phyloP scores from a whole-genome alignment of 2,888 invertebrate species.

The Ernsta delagoae region DNA sequence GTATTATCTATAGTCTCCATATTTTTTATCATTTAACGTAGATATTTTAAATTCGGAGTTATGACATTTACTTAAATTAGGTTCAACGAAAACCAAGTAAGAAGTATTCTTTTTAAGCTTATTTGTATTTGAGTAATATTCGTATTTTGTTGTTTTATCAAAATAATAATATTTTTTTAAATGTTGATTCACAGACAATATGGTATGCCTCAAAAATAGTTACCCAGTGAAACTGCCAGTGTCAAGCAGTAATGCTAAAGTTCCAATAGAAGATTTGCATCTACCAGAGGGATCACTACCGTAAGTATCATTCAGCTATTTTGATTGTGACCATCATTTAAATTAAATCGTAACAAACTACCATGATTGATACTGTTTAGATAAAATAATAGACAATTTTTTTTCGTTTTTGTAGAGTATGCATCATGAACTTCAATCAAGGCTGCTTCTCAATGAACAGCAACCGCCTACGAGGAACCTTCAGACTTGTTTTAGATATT shows the following conservation, averaged over 20 bases:
- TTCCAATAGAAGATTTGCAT: slow-evolving; percentile 66
- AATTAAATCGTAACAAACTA: too few species aligned
- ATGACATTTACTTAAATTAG: too few species aligned
- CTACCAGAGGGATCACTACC: slow-evolving; percentile 58
- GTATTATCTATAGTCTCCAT: not conserved
- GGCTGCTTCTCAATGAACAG: slow-evolving; percentile 86
- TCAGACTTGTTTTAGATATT: slow-evolving; percentile 79
- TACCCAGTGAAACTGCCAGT: slow-evolving; percentile 56
- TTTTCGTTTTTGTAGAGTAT: slow-evolving; percentile 71
- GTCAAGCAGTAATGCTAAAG: slow-evolving; percentile 47
- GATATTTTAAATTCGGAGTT: too few species aligned
- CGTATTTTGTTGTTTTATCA: too few species aligned
- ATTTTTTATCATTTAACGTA: too few species aligned
- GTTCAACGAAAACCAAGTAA: too few species aligned
- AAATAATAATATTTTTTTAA: too few species aligned
- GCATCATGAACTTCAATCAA: slow-evolving; percentile 80
- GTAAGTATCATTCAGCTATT: slow-evolving; percentile 53
- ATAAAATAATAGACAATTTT: not conserved
- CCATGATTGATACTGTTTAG: too few species aligned
- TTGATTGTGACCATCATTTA: too few species aligned
- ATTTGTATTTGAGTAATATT: too few species aligned
- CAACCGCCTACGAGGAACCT: slow-evolving; percentile 79
- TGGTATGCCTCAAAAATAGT: slow-evolving; percentile 63
- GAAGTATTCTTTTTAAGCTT: too few species aligned
- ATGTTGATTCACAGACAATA: slow-evolving; percentile 56